Evolutionary conservation across 2,113 vertebrate species (phyloP).

Genomic region (Chascanopsetta lugubris): DNA sequence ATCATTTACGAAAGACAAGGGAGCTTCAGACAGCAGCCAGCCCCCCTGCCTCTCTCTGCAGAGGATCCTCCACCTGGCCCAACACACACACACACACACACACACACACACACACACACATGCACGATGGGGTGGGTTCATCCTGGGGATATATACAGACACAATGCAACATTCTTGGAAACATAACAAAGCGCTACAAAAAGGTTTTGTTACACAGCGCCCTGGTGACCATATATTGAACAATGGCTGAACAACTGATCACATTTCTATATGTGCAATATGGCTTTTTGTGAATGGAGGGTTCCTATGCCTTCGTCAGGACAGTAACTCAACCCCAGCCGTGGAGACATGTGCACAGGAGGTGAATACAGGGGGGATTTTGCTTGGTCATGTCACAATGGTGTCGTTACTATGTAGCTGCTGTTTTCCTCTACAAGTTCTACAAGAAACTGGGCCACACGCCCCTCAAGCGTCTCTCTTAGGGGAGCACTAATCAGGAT

Average conservation of each 20-base stretch:
- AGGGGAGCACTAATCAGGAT: too few relatives aligned
- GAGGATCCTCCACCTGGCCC: constrained; percentile 6
- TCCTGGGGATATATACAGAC: constrained; percentile 32
- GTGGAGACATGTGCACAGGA: background rate
- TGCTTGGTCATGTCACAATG: background rate
- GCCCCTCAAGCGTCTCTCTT: background rate
- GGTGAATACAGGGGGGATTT: background rate
- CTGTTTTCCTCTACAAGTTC: background rate
- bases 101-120: constrained; percentile 1
- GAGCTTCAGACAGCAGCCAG: constrained; percentile 22
- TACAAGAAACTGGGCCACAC: background rate
- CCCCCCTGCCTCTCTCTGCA: constrained; percentile 24
- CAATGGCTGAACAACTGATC: constrained; percentile 20
- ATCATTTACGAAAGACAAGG: constrained; percentile 70
- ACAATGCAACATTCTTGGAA: constrained; percentile 38
- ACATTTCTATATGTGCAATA: constrained; percentile 22
- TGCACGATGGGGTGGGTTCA: constrained; percentile 5
- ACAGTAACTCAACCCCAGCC: background rate
- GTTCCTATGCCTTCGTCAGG: background rate
- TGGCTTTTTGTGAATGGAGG: background rate
- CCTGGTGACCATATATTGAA: constrained; percentile 18
- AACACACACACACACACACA: background rate
- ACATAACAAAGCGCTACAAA: constrained; percentile 37
- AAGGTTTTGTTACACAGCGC: constrained; percentile 37
- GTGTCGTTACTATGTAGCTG: background rate